Percentiles rank a stretch among this genome's conserved stretches.
Conservation (phyloP, 2,888 invertebrate genomes). For the Agrotis puta region DNA sequence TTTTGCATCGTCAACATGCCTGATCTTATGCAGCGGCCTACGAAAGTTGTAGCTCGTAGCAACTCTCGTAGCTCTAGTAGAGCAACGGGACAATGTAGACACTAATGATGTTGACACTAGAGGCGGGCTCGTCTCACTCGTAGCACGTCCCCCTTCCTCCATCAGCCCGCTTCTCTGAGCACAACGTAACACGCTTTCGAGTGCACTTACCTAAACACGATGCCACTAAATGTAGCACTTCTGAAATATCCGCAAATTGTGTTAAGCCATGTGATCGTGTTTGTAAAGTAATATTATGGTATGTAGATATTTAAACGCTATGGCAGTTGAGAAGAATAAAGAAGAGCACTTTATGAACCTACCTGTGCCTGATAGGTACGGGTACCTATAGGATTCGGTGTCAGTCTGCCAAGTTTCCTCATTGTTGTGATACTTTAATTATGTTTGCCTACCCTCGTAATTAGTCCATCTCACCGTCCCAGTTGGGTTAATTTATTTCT, state of each 20-base stretch:
- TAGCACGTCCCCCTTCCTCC: constrained; percentile 69
- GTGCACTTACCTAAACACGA: constrained; percentile 75
- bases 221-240: constrained; percentile 74
- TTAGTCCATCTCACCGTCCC: constrained; percentile 45
- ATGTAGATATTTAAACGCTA: constrained; percentile 23
- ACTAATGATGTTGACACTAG: constrained; percentile 90
- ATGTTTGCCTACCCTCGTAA: constrained; percentile 59
- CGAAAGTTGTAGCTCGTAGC: constrained; percentile 74
- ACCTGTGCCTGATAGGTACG: constrained; percentile 19
- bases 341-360: constrained; percentile 19
- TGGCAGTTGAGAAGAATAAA: constrained; percentile 9
- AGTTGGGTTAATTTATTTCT: constrained; percentile 56
- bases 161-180: constrained; percentile 53
- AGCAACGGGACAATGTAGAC: constrained; percentile 78
- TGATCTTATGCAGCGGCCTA: constrained; percentile 55
- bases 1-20: constrained; percentile 17
- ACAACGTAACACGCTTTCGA: constrained; percentile 67
- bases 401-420: constrained; percentile 35
- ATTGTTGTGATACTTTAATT: constrained; percentile 57
- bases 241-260: constrained; percentile 74
- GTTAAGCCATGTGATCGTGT: constrained; percentile 70
- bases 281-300: constrained; percentile 38
- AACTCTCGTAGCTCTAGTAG: constrained; percentile 77
- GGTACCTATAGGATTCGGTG: constrained; percentile 36
- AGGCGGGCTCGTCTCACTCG: constrained; percentile 77